phyloP scores from a whole-genome alignment of 2,888 invertebrate genomes.

The Nomada fucata region DNA sequence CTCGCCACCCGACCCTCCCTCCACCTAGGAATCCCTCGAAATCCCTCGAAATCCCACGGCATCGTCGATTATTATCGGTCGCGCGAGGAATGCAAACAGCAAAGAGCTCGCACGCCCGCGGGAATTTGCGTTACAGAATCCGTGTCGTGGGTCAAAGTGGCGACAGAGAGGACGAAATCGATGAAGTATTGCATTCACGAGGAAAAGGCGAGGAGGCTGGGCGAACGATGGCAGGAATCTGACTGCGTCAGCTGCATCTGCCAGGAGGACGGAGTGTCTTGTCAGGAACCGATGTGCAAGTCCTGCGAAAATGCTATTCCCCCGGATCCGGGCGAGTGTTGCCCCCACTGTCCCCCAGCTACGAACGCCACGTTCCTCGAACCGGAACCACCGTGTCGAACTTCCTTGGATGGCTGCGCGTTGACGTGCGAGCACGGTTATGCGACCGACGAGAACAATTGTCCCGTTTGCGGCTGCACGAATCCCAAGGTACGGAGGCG shows the following conservation, averaged over 20 bases:
- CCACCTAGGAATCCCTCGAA: neutral
- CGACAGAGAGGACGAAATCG: slow-evolving; percentile 48
- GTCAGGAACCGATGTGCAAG: slow-evolving; percentile 79
- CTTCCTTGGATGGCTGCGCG: slow-evolving; percentile 69
- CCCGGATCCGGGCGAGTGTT: slow-evolving; percentile 77
- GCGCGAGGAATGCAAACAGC: no score
- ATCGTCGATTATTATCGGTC: neutral
- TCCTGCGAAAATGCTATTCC: slow-evolving; percentile 76
- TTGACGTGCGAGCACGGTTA: slow-evolving; percentile 74
- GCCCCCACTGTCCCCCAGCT: slow-evolving; percentile 74
- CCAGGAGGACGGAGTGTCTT: slow-evolving; percentile 72
- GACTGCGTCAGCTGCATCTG: slow-evolving; percentile 79
- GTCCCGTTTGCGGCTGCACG: slow-evolving; percentile 76
- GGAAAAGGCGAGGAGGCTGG: slow-evolving; percentile 70
- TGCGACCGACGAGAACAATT: slow-evolving; percentile 66
- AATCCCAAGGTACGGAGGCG: slow-evolving; percentile 55
- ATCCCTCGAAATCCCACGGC: neutral
- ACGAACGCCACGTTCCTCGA: slow-evolving; percentile 46
- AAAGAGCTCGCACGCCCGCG: neutral
- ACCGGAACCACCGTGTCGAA: slow-evolving; percentile 53
- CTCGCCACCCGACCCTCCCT: neutral
- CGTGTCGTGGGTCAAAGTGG: slow-evolving; percentile 70
- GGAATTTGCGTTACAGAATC: slow-evolving; percentile 66
- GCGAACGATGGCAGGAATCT: slow-evolving; percentile 70
- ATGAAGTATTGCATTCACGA: slow-evolving; percentile 70